Base-by-base conservation (phyloP, 2,113 vertebrate species). In the Mus spicilegus region DNA sequence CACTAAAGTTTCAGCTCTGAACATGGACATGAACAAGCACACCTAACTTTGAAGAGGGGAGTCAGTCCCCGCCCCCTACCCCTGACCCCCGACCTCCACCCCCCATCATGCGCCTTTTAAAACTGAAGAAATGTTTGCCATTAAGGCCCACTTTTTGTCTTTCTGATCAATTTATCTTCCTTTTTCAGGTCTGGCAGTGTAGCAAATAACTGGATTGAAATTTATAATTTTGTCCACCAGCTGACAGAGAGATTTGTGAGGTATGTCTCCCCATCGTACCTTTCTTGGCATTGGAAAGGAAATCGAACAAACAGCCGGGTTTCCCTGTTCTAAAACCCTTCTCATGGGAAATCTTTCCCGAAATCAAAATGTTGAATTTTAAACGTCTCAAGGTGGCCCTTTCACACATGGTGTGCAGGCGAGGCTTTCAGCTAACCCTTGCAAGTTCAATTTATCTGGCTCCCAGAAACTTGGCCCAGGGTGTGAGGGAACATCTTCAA, bases 211-310 rank as follows among this genome's bases (percentile, higher is more conserved):
- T 99, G 99, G 99, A 28, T 69, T 3, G 98, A 99, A 97, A 99
- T 99, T 92, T 99, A 99, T 97, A 97, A 98, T 58, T 99, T 99
- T 91, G 99, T 99, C 51, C 97, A 98, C 84, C 99, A 99, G 76
- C 99, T 99, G 56, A 99, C 99, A 0, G 99, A 99, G 65, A 98
- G 99, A 98, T 99, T 99, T 97, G 99, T 99, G 92, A 99, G 99
- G 99, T 99, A 98, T 51, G 97, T 97, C 46, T 72, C 8, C 61
- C 33, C 61, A 94, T 96, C 89, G 88, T 65, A 54, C 87, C 97
- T 73, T 90, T 81, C 49, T 88, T 26, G 11, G 13, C n/a, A 42
- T 26, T 16, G 39, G 81, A 28, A 26, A 58, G 51, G 67, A 87
- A 92, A 88, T 36, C 72, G 54, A 95, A 4, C 26, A 20, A 84